Evolutionary conservation across 1,140 invertebrate genomes (phyloP), one percentile per base, ranked within the genome.

Genomic region (Atopsyche davidsoni): DNA sequence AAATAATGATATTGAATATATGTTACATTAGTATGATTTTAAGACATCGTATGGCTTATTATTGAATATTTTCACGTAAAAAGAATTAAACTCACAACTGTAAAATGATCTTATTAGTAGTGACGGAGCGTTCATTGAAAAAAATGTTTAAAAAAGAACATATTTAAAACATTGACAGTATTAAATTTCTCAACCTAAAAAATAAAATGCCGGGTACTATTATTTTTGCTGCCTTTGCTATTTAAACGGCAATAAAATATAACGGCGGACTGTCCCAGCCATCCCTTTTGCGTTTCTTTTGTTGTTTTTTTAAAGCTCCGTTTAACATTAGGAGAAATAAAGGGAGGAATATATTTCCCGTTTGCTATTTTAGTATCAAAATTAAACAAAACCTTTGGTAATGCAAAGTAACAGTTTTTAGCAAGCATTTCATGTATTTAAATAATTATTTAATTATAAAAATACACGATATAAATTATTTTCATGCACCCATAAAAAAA

Each of bases 161-260:
- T 42, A 42, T 42, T 7, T 42, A 42, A 2, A 22, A 4, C 14
- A 16, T 23, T 42, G 19, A 3, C 4, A 23, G n/a, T 22, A 38
- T 2, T 2, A 18, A 38, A 11, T 7, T 42, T 14, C 35, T 14
- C n/a, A n/a, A n/a, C n/a, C n/a, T n/a, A n/a, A n/a, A n/a, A n/a
- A n/a, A 16, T 14, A 16, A 7, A 36, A 4, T 4, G 6, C 13
- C 35, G 17, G 28, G 2, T 16, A 16, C 24, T 31, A 3, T 44
- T 2, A 44, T 14, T n/a, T n/a, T n/a, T n/a, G n/a, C 4, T 39
- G 14, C 18, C 36, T 11, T 39, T 39, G 22, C 38, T 51, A 45
- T 55, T 55, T 50, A 46, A 46, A 46, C 13, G 39, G 53, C 35
- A 55, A 55, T 55, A 55, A 55, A 55, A 55, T 55, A 55, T 51